Conservation (phyloP, 2,888 invertebrate species). For the Poecilus cupreus region DNA sequence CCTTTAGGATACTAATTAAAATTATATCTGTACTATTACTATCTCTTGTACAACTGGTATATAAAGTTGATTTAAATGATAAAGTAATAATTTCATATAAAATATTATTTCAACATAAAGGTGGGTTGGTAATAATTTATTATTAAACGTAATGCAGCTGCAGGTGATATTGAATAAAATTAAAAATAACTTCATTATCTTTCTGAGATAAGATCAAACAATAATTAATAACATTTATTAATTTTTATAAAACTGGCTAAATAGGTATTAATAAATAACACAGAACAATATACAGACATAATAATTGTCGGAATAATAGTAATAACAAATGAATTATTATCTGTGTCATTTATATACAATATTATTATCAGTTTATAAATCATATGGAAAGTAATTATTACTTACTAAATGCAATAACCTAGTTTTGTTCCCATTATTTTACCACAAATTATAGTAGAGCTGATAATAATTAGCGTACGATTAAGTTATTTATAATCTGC, state of each 20-base stretch:
- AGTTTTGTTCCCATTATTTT: not conserved
- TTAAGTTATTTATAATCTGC: not conserved
- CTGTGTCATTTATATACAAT: conserved; percentile 16
- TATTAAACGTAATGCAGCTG: not conserved
- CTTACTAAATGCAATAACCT: conserved; percentile 11
- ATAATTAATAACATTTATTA: conserved; percentile 19
- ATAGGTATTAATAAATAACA: conserved; percentile 11
- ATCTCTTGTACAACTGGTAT: not conserved
- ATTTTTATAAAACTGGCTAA: not conserved
- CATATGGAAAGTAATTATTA: conserved; percentile 26
- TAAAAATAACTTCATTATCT: not conserved
- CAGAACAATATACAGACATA: conserved; percentile 2
- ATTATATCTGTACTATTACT: too few species aligned
- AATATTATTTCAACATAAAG: not conserved
- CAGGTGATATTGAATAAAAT: not conserved
- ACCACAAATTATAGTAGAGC: not conserved
- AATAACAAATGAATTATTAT: conserved; percentile 1
- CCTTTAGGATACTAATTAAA: too few species aligned
- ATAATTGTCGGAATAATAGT: conserved; percentile 1
- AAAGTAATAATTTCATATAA: not conserved
- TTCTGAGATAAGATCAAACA: not conserved
- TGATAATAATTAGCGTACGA: not conserved
- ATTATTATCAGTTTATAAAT: conserved; percentile 33
- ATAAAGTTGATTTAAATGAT: not conserved
- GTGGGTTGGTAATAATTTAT: not conserved